Base-by-base conservation (phyloP, 92 coral and sea anemone genomes). In the Umimayanthus chanpuru region DNA sequence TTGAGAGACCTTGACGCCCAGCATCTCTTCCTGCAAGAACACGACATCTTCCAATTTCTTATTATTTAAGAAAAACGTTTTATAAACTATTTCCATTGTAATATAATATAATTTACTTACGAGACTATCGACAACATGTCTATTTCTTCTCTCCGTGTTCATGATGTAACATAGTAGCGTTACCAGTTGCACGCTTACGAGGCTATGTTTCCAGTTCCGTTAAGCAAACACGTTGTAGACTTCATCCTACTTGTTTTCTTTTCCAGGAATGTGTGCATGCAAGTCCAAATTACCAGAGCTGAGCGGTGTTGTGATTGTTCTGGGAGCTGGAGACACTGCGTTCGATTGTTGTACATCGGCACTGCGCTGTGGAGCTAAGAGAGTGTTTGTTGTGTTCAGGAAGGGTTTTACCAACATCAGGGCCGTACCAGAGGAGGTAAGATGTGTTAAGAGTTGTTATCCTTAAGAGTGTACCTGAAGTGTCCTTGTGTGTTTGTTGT, bases 311-410 rank as follows among this genome's bases (percentile, higher is more conserved):
- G 97, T 94, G 53, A 91, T 97, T 40, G 99, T 97, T 4, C 94
- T 97, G 41, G 99, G 99, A 36, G 96, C 96, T 36, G 99, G 99
- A 15, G 99, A 97, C 88, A 97, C 99, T 41, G 99, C 99, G 20
- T 97, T 97, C 86, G 99, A 97, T 81, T 97, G 99, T 89, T 97
- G 99, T 55, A 97, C 99, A 9, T 97, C 99, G 14, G 97, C 99
- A 0, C 92, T 97, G 79, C 93, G 98, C n/a, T 97, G 99, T 90
- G 99, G 99, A 38, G 99, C 99, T 49, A 96, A 92, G 81, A 94
- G 96, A 67, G 99, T 97, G 91, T 97, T 94, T 87, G 99, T 97
- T 44, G 98, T 96, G 23, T 97, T 97, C 78, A 93, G 99, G 40
- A 97, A 94, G 68, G 99, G 99, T 29, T 97, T 97, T 83, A 97